Conservation (phyloP, 2,888 invertebrate species). For the Agrochola macilenta region DNA sequence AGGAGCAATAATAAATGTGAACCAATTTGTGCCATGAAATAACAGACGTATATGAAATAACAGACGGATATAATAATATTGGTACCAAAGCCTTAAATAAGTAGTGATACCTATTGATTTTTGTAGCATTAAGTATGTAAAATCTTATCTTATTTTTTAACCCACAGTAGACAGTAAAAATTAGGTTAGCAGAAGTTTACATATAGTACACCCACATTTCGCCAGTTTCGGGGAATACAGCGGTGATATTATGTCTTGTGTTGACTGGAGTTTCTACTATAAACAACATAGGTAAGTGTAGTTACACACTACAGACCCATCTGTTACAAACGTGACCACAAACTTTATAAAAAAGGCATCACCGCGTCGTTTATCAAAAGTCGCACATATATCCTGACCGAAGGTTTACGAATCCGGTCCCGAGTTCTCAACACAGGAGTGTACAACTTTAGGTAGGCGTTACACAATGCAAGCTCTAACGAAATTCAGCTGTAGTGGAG, state of each 20-base stretch:
- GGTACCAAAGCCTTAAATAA: not conserved
- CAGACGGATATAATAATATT: not conserved
- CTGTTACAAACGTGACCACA: not conserved
- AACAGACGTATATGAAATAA: not conserved
- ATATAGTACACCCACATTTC: not conserved
- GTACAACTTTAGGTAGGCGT: conserved; percentile 61
- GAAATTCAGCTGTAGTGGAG: conserved; percentile 71
- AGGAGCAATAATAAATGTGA: not conserved
- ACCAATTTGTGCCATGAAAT: not conserved
- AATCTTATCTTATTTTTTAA: too few relatives aligned
- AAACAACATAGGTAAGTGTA: not conserved
- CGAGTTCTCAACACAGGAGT: conserved; percentile 37
- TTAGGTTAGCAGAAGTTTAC: not conserved
- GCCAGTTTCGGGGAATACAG: too few relatives aligned
- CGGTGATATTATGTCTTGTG: not conserved
- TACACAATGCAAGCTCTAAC: conserved; percentile 61
- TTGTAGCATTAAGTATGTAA: not conserved
- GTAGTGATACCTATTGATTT: not conserved
- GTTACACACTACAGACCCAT: not conserved
- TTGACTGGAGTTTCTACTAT: not conserved
- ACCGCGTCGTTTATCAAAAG: conserved; percentile 29
- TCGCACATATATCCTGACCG: conserved; percentile 30
- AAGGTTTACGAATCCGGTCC: conserved; percentile 55
- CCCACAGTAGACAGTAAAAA: not conserved
- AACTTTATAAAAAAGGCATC: conserved; percentile 17